These are phyloP conservation scores for Eremobia ochroleuca DNA, from an alignment of 2,888 invertebrate genomes.

Conservation along the genomic window DNA sequence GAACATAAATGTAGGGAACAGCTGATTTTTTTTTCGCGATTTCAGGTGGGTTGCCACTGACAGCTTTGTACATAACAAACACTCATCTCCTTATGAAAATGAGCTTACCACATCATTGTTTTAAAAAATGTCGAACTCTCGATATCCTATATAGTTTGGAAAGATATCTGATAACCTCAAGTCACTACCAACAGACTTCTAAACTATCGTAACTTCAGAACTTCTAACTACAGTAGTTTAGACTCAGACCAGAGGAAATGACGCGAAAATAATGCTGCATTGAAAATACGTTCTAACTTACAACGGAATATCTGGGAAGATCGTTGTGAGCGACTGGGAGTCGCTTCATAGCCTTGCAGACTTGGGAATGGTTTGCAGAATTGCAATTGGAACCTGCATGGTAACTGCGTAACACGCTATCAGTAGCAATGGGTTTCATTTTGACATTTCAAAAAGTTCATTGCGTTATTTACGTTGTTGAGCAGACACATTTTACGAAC, in stretches of 20 bases:
- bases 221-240: constrained; percentile 40
- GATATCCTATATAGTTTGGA: neutral
- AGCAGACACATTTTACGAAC: no score
- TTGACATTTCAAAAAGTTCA: no score
- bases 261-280: constrained; percentile 30
- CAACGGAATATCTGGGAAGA: constrained; percentile 8
- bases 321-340: neutral
- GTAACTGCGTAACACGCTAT: no score
- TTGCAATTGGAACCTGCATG: no score
- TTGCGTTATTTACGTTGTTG: no score
- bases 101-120: neutral
- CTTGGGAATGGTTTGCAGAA: neutral
- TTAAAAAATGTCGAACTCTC: neutral
- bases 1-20: no score
- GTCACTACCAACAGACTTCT: constrained; percentile 14
- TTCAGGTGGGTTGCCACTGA: no score
- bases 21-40: no score
- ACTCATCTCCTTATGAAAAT: neutral
- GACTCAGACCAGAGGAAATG: constrained; percentile 25
- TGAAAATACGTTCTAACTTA: constrained; percentile 30
- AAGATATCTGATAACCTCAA: neutral
- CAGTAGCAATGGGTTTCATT: no score
- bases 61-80: no score
- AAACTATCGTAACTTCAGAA: constrained; percentile 41
- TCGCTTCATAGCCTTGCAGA: neutral